Conservation (phyloP, 2,888 invertebrate genomes). For the Andrena minutula region DNA sequence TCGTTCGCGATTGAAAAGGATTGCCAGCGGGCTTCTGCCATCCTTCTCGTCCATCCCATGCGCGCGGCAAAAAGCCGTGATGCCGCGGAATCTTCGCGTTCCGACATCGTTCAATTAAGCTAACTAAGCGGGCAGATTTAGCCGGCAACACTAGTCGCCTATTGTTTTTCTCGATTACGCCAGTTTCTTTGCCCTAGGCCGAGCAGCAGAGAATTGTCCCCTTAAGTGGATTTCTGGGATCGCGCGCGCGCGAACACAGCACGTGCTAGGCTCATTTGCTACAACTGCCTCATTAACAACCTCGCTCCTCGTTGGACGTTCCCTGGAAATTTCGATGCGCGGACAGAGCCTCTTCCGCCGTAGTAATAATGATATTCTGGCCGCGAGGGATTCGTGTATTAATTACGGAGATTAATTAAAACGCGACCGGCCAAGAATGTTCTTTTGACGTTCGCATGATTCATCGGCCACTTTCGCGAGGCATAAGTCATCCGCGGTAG, state of each 20-base stretch:
- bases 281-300: constrained; percentile 33
- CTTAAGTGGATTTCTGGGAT: constrained; percentile 35
- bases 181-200: constrained; percentile 24
- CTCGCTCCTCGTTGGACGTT: constrained; percentile 12
- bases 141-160: not conserved
- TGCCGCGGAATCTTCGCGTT: not conserved
- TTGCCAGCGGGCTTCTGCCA: not conserved
- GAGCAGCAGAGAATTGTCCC: not conserved
- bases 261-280: constrained; percentile 41
- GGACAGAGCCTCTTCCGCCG: not conserved
- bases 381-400: not conserved
- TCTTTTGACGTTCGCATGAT: constrained; percentile 8
- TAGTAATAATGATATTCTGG: constrained; percentile 14
- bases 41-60: not conserved
- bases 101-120: constrained; percentile 25
- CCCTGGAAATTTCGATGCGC: constrained; percentile 13
- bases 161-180: constrained; percentile 31
- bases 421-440: no score
- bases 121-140: constrained; percentile 14
- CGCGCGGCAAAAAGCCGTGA: not conserved
- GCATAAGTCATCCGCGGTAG: not conserved
- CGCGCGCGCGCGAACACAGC: constrained; percentile 28
- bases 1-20: not conserved
- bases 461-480: not conserved
- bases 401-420: constrained; percentile 17